phyloP scores from a whole-genome alignment of 2,113 vertebrate species.

The Machaerirhynchus nigripectus region DNA sequence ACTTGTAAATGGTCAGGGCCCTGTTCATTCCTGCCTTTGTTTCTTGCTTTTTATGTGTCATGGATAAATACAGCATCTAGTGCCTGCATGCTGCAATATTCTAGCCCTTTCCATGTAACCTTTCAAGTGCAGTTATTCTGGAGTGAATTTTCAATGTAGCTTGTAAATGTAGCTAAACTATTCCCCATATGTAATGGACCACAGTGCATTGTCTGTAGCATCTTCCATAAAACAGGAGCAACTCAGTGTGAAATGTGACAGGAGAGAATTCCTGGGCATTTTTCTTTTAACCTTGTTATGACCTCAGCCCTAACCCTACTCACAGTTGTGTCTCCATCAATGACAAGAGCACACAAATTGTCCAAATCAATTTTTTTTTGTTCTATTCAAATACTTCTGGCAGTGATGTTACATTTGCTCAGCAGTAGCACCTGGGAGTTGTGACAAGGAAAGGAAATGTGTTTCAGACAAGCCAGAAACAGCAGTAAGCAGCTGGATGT shows the following conservation, averaged over 20 bases:
- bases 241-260: conserved; percentile 44
- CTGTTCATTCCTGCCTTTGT: neutral
- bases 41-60: neutral
- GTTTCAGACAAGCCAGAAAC: conserved; percentile 22
- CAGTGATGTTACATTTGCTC: conserved; percentile 56
- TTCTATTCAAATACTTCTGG: conserved; percentile 63
- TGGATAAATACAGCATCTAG: neutral
- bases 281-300: conserved; percentile 59
- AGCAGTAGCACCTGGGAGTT: conserved; percentile 61
- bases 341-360: conserved; percentile 39
- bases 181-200: conserved; percentile 12
- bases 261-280: conserved; percentile 45
- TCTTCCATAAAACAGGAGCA: conserved; percentile 10
- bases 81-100: neutral
- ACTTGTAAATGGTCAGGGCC: neutral
- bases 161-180: conserved; percentile 43
- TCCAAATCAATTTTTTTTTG: conserved; percentile 50
- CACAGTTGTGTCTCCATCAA: conserved; percentile 36
- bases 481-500: conserved; percentile 19
- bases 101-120: neutral
- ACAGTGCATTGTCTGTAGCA: conserved; percentile 13
- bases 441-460: conserved; percentile 55
- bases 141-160: neutral
- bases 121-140: neutral
- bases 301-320: conserved; percentile 26